Conservation (phyloP, 2,113 vertebrate genomes). For the Hassar affinis region DNA sequence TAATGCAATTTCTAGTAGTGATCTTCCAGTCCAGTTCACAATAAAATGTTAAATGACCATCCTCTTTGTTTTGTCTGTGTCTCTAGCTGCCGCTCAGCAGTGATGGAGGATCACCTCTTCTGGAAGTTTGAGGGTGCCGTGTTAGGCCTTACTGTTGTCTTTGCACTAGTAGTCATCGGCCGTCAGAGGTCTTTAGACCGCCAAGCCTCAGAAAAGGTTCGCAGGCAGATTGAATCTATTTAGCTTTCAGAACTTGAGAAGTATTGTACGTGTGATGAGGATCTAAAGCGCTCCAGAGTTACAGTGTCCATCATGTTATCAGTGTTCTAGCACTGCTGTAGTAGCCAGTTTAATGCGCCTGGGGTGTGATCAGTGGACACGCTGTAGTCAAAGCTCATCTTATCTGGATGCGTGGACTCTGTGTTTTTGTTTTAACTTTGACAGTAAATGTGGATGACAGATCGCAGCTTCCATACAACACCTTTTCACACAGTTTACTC, state of each 20-base stretch:
- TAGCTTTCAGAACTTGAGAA: constrained; percentile 54
- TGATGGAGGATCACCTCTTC: constrained; percentile 75
- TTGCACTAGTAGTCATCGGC: constrained; percentile 73
- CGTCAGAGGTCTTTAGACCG: constrained; percentile 79
- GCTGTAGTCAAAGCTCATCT: constrained; percentile 14
- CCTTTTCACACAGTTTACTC: background rate
- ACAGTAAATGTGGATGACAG: background rate
- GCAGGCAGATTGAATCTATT: constrained; percentile 83
- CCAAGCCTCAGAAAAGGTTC: constrained; percentile 81
- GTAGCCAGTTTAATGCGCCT: background rate
- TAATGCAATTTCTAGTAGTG: too few species aligned
- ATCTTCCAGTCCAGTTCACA: background rate
- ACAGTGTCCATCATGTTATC: background rate
- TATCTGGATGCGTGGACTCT: background rate
- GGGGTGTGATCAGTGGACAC: constrained; percentile 21
- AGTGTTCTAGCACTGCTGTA: constrained; percentile 19
- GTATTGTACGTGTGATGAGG: background rate
- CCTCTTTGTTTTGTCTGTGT: background rate
- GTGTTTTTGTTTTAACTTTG: background rate
- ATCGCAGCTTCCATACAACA: constrained; percentile 13
- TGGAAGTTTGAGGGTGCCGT: constrained; percentile 78
- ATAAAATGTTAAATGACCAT: background rate
- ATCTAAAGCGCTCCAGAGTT: constrained; percentile 20
- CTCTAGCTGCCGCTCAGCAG: constrained; percentile 74
- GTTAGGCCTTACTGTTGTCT: constrained; percentile 66